These are phyloP conservation scores for Catocala nupta DNA, from an alignment of 2,888 invertebrate species.

Conservation along the genomic window DNA sequence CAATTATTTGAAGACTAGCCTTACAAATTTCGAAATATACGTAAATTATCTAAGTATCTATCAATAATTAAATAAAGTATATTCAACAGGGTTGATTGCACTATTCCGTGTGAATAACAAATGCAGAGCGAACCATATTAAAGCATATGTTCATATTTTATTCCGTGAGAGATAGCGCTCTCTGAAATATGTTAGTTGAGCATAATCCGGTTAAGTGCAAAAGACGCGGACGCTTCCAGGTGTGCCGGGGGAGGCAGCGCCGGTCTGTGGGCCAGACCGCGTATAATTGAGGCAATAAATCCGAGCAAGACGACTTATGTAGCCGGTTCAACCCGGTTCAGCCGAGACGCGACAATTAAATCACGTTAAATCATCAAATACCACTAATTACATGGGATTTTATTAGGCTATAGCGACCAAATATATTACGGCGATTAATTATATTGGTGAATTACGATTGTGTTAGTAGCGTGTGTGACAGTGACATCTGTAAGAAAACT, in stretches of 20 bases:
- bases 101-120: background rate
- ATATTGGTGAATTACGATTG: too few species aligned
- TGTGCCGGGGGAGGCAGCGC: slow-evolving; percentile 39
- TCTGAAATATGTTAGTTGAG: slow-evolving; percentile 52
- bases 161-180: slow-evolving; percentile 31
- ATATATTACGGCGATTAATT: slow-evolving; percentile 7
- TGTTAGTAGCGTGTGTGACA: too few species aligned
- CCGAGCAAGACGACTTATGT: slow-evolving; percentile 72
- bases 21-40: too few species aligned
- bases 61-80: too few species aligned
- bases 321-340: slow-evolving; percentile 62
- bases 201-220: slow-evolving; percentile 67
- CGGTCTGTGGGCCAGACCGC: slow-evolving; percentile 62
- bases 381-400: slow-evolving; percentile 70
- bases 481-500: too few species aligned
- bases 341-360: slow-evolving; percentile 81
- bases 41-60: too few species aligned
- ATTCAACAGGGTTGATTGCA: background rate
- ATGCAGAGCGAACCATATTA: slow-evolving; percentile 11
- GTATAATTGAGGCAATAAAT: slow-evolving; percentile 84
- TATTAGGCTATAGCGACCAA: slow-evolving; percentile 34
- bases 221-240: slow-evolving; percentile 58
- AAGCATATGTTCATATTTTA: slow-evolving; percentile 30
- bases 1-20: too few species aligned
- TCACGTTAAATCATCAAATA: slow-evolving; percentile 75